A percentile compares a stretch with the other conserved stretches of the same genome.
These are phyloP conservation scores for Camelus bactrianus DNA, from an alignment of 2,113 vertebrate species.

Conservation along the genomic window DNA sequence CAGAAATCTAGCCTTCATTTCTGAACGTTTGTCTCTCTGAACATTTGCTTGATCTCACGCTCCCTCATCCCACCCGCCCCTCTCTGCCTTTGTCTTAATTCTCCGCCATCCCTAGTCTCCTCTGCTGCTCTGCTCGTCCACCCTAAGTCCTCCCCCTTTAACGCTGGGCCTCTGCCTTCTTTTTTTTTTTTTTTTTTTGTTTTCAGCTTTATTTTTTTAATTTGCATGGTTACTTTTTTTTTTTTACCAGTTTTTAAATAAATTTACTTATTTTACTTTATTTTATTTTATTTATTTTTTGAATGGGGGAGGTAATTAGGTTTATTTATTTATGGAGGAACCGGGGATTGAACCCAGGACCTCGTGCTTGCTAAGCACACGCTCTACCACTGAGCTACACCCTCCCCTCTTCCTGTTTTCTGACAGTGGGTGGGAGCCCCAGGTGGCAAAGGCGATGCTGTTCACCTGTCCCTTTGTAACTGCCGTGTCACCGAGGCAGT, in stretches of 20 bases:
- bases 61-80: not conserved
- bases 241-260: too few species aligned
- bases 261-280: too few species aligned
- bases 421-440: not conserved
- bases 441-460: not conserved
- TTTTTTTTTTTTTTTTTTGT: not conserved
- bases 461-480: constrained; percentile 14
- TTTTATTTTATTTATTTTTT: too few species aligned
- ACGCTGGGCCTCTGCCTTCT: not conserved
- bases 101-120: not conserved
- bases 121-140: too few species aligned
- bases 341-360: too few species aligned
- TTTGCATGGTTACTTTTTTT: too few species aligned
- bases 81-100: not conserved
- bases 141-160: not conserved
- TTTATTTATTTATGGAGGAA: too few species aligned
- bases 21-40: not conserved
- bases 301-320: too few species aligned
- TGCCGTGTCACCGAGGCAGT: not conserved
- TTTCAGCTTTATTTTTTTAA: too few species aligned
- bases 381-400: too few species aligned
- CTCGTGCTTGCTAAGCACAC: too few species aligned
- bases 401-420: not conserved
- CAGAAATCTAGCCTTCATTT: not conserved
- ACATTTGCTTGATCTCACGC: too few species aligned